Base-by-base conservation (phyloP, 2,888 invertebrate species). In the Chloromyia formosa region DNA sequence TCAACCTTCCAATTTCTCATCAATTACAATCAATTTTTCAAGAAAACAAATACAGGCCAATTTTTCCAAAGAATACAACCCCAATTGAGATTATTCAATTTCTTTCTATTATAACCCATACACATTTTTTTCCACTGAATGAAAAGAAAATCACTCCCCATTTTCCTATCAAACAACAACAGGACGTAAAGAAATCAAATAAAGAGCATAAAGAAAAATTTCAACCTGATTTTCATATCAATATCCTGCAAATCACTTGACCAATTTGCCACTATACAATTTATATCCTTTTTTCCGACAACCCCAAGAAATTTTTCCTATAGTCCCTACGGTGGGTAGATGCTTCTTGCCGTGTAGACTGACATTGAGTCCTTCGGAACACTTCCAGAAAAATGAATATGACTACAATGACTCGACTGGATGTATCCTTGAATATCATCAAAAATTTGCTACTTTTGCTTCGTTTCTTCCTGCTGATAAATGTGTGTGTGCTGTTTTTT, bases 201-300 rank as follows among this genome's bases (percentile, higher is more conserved):
- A 71, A 58, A 56, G 20, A 56, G 56, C 58, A 42, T 20, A 71
- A 45, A 66, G 42, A 66, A 71, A 71, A 71, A 71, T 58, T 58
- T 74, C 76, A 74, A 74, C 74, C 74, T 76, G 74, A 76, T 76
- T 76, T 76, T 76, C 76, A 76, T 76, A 76, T 76, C 76, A 76
- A 76, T 76, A 76, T 76, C 74, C 40, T 73, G 74, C 64, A 74
- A 76, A 76, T 76, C 76, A 76, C 76, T 76, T 76, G 76, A 76
- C 76, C 76, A 76, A 76, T 76, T 76, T 76, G 73, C 68, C 69
- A 73, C 71, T 71, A 71, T 71, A 35, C 66, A 66, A 66, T 71
- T 56, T 56, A 56, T 71, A 40, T 71, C 71, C 42, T 71, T 35
- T 35, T 35, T 71, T 71, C 27, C 45, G 53, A 23, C 60, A 74